A percentile compares a stretch with the other conserved stretches of the same genome.
Evolutionary conservation across 2,797 vertebrate genomes (phyloP).

Genomic region (Clamator glandarius): DNA sequence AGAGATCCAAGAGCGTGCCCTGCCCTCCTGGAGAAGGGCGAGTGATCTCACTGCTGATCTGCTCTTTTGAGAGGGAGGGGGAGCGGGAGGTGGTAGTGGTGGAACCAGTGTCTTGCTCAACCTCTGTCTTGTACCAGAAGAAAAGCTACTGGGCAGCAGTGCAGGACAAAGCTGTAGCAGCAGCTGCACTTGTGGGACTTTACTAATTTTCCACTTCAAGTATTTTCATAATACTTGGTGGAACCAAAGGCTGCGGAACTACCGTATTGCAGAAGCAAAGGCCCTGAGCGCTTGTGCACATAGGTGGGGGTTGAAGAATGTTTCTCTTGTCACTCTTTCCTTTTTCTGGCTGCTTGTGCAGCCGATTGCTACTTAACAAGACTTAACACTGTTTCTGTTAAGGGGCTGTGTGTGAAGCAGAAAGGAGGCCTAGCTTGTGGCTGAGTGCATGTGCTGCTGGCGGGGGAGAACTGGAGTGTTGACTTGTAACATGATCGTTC

Average conservation of each 20-base stretch:
- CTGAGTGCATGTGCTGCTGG: rapidly evolving
- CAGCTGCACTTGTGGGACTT: no score
- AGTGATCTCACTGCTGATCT: not conserved
- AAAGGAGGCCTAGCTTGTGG: rapidly evolving
- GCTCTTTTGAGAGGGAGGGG: no score
- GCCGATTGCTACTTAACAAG: not conserved
- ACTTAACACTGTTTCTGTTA: no score
- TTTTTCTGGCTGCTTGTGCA: not conserved
- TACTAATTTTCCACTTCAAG: rapidly evolving
- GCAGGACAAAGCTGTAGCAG: not conserved
- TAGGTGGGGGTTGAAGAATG: not conserved
- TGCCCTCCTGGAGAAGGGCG: not conserved
- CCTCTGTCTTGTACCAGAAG: not conserved
- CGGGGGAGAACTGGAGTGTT: not conserved
- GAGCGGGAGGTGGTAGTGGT: rapidly evolving
- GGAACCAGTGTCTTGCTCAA: not conserved
- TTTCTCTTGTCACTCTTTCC: not conserved
- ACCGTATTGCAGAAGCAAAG: not conserved
- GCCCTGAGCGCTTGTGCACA: no score
- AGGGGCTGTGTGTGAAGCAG: not conserved
- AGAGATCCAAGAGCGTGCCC: rapidly evolving
- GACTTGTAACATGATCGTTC: rapidly evolving
- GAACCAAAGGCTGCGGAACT: no score
- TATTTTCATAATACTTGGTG: not conserved
- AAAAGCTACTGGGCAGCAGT: rapidly evolving